Conservation (phyloP, 1,140 invertebrate species). For the Armadillidium nasatum region DNA sequence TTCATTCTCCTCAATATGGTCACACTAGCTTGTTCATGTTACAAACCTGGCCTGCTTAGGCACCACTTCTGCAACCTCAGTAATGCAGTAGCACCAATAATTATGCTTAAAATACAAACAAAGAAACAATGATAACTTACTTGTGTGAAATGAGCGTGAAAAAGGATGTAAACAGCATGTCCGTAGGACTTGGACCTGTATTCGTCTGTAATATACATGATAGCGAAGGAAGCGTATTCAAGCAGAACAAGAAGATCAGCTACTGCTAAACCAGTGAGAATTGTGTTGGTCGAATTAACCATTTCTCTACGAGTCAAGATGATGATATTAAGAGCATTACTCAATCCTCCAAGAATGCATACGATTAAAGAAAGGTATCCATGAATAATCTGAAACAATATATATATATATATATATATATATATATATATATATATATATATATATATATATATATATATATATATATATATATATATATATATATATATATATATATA, state of each 20-base stretch:
- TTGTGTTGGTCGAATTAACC: constrained; percentile 74
- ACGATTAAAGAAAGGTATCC: constrained; percentile 66
- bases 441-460: not conserved
- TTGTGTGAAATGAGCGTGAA: constrained; percentile 53
- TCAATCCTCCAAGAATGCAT: constrained; percentile 79
- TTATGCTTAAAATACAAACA: no score
- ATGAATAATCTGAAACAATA: constrained; percentile 52
- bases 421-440: constrained; percentile 14
- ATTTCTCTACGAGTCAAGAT: constrained; percentile 80
- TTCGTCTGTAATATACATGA: constrained; percentile 60
- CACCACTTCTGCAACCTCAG: no score
- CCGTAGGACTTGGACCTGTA: constrained; percentile 46
- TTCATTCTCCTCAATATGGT: no score
- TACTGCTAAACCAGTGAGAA: constrained; percentile 72
- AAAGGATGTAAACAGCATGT: constrained; percentile 49
- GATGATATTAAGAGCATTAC: constrained; percentile 83
- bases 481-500: constrained; percentile 11
- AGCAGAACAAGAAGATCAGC: constrained; percentile 82
- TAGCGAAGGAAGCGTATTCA: constrained; percentile 76
- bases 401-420: constrained; percentile 13
- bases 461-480: not conserved
- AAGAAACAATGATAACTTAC: constrained; percentile 40
- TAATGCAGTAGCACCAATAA: no score
- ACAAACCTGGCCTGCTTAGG: no score
- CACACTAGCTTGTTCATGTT: no score